Base-by-base conservation (phyloP, 2,113 vertebrate genomes). In the Psettodes erumei region DNA sequence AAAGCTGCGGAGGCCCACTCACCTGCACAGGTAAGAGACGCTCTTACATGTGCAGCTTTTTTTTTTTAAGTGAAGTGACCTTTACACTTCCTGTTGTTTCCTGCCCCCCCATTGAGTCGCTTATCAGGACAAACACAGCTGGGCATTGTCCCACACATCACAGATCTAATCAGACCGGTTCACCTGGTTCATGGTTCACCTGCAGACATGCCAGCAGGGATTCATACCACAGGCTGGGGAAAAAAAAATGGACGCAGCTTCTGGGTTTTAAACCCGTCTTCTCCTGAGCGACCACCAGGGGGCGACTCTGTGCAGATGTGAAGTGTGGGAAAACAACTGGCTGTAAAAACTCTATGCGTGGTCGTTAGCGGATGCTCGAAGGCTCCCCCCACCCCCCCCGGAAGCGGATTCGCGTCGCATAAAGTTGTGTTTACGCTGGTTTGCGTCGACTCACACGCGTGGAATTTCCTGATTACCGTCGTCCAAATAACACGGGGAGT, bases 1-100 rank as follows among this genome's bases (percentile, higher is more conserved):
- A 67, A 38, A 77, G 63, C 75, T 63, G 53, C 74, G 65, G 79
- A 81, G 75, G 56, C 53, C 33, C 42, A 51, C 75, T 75, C 58
- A 77, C 77, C 86, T 81, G 79, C 78, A 73, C 79, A 90, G 85
- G 91, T 92, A 82, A 77, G 72, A 48, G 21, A 19, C 30, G 10
- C 21, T 40, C 8, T 32, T 54, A 8, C 9, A 2, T 18, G 12
- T 18, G 35, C n/a, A 16, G 23, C 18, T 1, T 15, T 3, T 18
- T 55, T n/a, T 61, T 28, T 30, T 33, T 15, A 16, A 32, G 28
- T 37, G 3, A 53, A 40, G 35, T 42, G 18, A 74, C 40, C 56
- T n/a, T n/a, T n/a, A 43, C 19, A 33, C 7, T 56, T 30, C 35
- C 48, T 32, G 18, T n/a, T 28, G 18, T 50, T 59, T 60, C 55